These are phyloP conservation scores for Eustalomyia histrio DNA, from an alignment of 2,888 invertebrate species.

Conservation along the genomic window DNA sequence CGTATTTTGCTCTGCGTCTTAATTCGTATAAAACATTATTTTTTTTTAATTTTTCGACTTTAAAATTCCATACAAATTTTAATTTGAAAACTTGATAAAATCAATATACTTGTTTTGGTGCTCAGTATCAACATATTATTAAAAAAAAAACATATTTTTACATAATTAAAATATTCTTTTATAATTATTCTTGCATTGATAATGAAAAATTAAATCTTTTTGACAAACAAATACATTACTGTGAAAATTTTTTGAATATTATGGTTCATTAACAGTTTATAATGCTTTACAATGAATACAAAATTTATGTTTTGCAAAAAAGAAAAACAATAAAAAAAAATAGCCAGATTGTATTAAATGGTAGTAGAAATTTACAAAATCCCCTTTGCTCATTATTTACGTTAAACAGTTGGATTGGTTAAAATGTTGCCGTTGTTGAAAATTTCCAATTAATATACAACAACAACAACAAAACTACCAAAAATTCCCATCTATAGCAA, in stretches of 20 bases:
- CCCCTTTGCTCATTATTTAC: not conserved
- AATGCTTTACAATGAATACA: not conserved
- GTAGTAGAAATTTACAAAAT: not conserved
- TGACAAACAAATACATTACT: no score
- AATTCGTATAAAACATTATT: no score
- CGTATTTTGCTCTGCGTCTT: no score
- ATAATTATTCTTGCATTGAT: no score
- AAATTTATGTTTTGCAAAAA: not conserved
- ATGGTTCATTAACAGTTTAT: conserved; percentile 32
- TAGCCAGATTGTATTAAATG: not conserved
- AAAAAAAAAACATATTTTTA: no score
- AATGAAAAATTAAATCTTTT: no score
- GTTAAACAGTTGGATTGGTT: not conserved
- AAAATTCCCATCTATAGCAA: conserved; percentile 1
- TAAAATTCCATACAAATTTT: no score
- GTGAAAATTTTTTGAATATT: not conserved
- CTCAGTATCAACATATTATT: no score
- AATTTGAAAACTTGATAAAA: no score
- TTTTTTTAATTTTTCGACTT: no score
- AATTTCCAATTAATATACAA: conserved; percentile 37
- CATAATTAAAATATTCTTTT: no score
- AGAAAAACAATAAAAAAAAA: not conserved
- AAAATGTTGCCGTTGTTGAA: not conserved
- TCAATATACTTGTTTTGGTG: no score
- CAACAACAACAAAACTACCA: conserved; percentile 5